Evolutionary conservation across 2,113 vertebrate species (phyloP).

Genomic region (Myxocyprinus asiaticus): DNA sequence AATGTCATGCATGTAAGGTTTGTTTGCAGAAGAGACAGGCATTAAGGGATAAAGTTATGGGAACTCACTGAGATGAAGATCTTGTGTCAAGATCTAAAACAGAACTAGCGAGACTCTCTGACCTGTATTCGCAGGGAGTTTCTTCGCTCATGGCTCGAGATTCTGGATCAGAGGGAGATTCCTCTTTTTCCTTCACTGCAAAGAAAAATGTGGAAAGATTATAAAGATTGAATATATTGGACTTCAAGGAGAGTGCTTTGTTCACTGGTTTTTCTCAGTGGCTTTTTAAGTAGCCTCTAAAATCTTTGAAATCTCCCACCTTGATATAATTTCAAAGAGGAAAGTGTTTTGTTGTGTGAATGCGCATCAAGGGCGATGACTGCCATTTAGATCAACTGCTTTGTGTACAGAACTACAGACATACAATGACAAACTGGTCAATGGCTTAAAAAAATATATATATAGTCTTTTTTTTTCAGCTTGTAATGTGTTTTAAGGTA

Average conservation of each 20-base stretch:
- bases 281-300: too few relatives aligned
- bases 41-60: slow-evolving; percentile 53
- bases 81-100: neutral
- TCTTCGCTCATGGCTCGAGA: slow-evolving; percentile 85
- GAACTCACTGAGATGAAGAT: slow-evolving; percentile 29
- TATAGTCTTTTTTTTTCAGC: neutral
- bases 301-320: too few relatives aligned
- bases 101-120: slow-evolving; percentile 57
- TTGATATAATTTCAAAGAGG: too few relatives aligned
- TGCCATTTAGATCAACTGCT: slow-evolving; percentile 22
- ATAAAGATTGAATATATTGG: neutral
- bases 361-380: slow-evolving; percentile 33
- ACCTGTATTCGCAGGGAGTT: slow-evolving; percentile 93
- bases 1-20: slow-evolving; percentile 63
- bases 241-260: neutral
- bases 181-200: slow-evolving; percentile 94
- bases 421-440: neutral
- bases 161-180: slow-evolving; percentile 83
- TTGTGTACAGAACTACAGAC: neutral
- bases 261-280: too few relatives aligned
- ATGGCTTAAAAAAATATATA: neutral
- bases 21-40: slow-evolving; percentile 65
- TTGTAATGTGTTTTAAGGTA: neutral
- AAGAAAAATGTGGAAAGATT: slow-evolving; percentile 24
- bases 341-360: neutral